Base-by-base conservation (phyloP, 2,113 vertebrate genomes). In the Hippoglossus stenolepis region DNA sequence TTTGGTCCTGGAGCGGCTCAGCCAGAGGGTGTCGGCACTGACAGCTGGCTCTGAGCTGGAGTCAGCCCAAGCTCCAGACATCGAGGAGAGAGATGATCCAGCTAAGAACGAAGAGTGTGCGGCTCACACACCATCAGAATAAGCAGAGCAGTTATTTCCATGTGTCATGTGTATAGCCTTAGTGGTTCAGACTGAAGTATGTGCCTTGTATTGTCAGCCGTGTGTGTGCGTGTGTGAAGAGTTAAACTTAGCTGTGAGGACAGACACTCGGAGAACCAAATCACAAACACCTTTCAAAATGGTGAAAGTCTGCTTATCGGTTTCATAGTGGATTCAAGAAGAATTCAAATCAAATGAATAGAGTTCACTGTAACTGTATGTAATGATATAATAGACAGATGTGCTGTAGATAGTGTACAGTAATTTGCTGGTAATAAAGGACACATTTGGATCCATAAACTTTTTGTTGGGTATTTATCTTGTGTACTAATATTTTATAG, bases 1-100 rank as follows among this genome's bases (percentile, higher is more conserved):
- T 60, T 40, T 95, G 72, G 92, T 95, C 49, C 70, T 94, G 5
- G 80, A 93, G 24, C 83, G 92, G 35, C 85, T 95, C 53, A 43
- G 88, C 61, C 85, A 81, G 72, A 92, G 84, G 80, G 82, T 80
- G 65, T 87, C 84, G 0, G 84, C 78, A 17, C 67, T 91, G 70
- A 70, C 78, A 2, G 49, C 49, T 3, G 43, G 47, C 21, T 59
- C 80, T 3, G 85, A 90, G 47, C 66, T 38, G 49, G 68, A 88
- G 18, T 71, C 82, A 51, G 38, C 24, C 10, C 62, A 73, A 70
- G 68, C 31, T 12, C 68, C 21, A 72, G 66, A 89, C 15, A 12
- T 31, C 0, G 70, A 86, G 56, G 63, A 80, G 11, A 78, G 70
- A 9, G 57, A 71, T 4, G 53, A 35, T 75, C 56, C 74, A 11